These are phyloP conservation scores for Xestia ashworthii DNA, from an alignment of 2,888 invertebrate species.

Conservation along the genomic window DNA sequence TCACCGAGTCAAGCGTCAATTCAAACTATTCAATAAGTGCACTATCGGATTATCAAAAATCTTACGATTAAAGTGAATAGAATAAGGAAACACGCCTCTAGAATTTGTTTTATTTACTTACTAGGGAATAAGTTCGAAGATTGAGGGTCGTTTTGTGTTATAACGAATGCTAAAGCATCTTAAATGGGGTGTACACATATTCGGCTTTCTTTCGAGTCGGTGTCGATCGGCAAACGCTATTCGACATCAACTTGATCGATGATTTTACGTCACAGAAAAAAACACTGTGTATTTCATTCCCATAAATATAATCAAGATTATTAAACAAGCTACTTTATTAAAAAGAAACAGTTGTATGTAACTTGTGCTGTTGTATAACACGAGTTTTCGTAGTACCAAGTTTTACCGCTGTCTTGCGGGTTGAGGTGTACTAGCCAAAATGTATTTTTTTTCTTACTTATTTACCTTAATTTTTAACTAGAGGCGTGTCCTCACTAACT, in stretches of 20 bases:
- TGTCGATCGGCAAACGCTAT: not conserved
- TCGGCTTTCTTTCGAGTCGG: not conserved
- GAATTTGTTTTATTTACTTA: not conserved
- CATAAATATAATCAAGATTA: not conserved
- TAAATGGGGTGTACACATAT: not conserved
- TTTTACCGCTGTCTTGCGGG: not conserved
- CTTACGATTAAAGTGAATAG: constrained; percentile 67
- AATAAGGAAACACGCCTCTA: constrained; percentile 51
- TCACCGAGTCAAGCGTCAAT: constrained; percentile 69
- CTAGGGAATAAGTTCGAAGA: not conserved
- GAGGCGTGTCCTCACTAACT: constrained; percentile 52
- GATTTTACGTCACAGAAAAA: not conserved
- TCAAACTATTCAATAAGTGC: constrained; percentile 81
- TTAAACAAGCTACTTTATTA: not conserved
- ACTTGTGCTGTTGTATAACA: not conserved
- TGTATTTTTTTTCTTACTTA: not conserved
- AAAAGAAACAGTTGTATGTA: not conserved
- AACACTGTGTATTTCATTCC: not conserved
- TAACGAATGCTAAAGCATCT: not conserved
- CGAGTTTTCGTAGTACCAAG: not conserved
- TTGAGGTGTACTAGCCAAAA: not conserved
- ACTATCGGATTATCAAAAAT: constrained; percentile 80
- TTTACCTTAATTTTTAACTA: not conserved
- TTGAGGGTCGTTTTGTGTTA: not conserved
- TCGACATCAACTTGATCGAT: not conserved